Conservation (phyloP, 2,797 vertebrate genomes). For the Steatocranus sp. region DNA sequence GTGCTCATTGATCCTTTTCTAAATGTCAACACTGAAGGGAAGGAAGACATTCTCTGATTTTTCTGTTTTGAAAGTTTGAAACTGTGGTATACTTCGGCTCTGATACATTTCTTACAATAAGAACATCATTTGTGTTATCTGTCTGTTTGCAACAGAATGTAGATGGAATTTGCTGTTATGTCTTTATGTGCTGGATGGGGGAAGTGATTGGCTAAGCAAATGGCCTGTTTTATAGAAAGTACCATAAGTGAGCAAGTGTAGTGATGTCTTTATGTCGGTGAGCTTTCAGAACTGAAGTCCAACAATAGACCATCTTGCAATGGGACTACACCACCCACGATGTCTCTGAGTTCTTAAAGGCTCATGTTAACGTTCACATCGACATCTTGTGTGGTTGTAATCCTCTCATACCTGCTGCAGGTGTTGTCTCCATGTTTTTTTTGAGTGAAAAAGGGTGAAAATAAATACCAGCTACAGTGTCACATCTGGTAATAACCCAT, state of each 20-base stretch:
- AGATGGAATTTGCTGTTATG: not conserved
- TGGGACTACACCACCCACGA: not conserved
- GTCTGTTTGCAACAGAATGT: not conserved
- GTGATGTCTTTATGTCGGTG: not conserved
- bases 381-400: not conserved
- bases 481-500: not conserved
- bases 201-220: not conserved
- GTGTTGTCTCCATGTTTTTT: not conserved
- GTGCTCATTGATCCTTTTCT: conserved; percentile 21
- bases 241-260: not conserved
- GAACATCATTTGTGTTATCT: not conserved
- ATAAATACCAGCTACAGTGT: not conserved
- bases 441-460: not conserved
- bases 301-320: not conserved
- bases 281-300: not conserved
- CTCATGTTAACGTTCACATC: not conserved
- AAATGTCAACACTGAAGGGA: conserved; percentile 2
- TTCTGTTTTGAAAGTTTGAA: not conserved
- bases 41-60: not conserved
- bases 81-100: not conserved
- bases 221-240: not conserved
- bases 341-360: not conserved
- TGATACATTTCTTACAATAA: not conserved
- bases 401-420: not conserved
- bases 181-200: not conserved